These are phyloP conservation scores for Harpalus rubripes DNA, from an alignment of 2,888 invertebrate species.

Conservation along the genomic window DNA sequence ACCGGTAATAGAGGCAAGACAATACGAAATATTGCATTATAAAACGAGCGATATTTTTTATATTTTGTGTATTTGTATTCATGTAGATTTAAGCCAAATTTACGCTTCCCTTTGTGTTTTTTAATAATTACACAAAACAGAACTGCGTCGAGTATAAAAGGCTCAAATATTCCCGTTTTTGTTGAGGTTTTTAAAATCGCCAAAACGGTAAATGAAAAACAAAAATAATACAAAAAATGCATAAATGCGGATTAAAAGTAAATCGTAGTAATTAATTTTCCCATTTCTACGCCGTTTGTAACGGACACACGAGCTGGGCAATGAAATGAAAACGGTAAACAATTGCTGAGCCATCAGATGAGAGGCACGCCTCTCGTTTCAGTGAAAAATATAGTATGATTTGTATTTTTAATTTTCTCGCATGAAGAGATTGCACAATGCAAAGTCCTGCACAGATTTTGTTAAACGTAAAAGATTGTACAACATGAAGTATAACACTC, in stretches of 20 bases:
- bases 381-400: constrained; percentile 65
- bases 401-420: constrained; percentile 67
- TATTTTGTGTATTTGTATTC: background rate
- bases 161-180: constrained; percentile 37
- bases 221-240: constrained; percentile 52
- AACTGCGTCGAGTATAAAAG: background rate
- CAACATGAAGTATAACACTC: too few species aligned
- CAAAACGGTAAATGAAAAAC: constrained; percentile 42
- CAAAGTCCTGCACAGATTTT: background rate
- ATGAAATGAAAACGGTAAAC: constrained; percentile 65
- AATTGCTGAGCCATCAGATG: constrained; percentile 63
- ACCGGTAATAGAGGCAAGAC: too few species aligned
- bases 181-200: constrained; percentile 43
- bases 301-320: constrained; percentile 19
- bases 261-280: constrained; percentile 65
- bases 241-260: constrained; percentile 64
- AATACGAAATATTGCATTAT: background rate
- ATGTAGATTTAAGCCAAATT: constrained; percentile 2
- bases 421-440: constrained; percentile 42
- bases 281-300: constrained; percentile 50
- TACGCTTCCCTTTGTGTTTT: background rate
- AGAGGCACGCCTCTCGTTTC: constrained; percentile 64
- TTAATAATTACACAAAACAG: constrained; percentile 13
- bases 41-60: background rate
- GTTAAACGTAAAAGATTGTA: too few species aligned